These are phyloP conservation scores for Megamerina dolium DNA, from an alignment of 2,888 invertebrate species.

Conservation along the genomic window DNA sequence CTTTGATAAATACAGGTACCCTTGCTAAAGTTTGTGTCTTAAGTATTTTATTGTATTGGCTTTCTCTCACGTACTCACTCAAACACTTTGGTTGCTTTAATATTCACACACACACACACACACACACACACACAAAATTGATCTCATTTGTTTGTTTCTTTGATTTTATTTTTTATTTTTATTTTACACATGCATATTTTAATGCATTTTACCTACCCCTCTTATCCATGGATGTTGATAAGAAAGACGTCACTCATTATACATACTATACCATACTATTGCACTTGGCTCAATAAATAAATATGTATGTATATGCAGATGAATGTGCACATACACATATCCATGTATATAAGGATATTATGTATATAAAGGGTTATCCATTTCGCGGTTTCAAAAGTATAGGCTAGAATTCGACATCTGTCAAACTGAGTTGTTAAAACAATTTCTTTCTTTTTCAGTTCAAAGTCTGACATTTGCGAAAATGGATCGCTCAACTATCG, in stretches of 20 bases:
- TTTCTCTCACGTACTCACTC: too few species aligned
- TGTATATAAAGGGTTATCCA: not conserved
- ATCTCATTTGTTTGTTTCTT: conserved; percentile 2
- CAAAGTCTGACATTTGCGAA: too few species aligned
- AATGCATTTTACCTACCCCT: conserved; percentile 15
- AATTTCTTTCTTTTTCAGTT: too few species aligned
- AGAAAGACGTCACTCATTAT: conserved; percentile 17
- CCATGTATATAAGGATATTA: not conserved
- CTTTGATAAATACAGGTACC: too few species aligned
- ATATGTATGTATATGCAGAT: too few species aligned
- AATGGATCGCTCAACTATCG: too few species aligned
- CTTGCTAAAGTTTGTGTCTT: too few species aligned
- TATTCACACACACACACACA: not conserved
- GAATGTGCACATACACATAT: not conserved
- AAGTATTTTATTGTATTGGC: too few species aligned
- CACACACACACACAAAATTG: not conserved
- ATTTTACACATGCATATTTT: conserved; percentile 10
- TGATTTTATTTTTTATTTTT: conserved; percentile 12
- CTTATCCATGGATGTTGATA: conserved; percentile 13
- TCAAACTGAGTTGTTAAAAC: too few species aligned
- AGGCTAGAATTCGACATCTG: too few species aligned
- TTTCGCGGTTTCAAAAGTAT: not conserved
- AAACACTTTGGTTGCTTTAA: too few species aligned
- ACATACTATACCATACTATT: too few species aligned
- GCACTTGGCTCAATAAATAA: conserved; percentile 15